Conservation (phyloP, 2,888 invertebrate species). For the Griposia aprilina region DNA sequence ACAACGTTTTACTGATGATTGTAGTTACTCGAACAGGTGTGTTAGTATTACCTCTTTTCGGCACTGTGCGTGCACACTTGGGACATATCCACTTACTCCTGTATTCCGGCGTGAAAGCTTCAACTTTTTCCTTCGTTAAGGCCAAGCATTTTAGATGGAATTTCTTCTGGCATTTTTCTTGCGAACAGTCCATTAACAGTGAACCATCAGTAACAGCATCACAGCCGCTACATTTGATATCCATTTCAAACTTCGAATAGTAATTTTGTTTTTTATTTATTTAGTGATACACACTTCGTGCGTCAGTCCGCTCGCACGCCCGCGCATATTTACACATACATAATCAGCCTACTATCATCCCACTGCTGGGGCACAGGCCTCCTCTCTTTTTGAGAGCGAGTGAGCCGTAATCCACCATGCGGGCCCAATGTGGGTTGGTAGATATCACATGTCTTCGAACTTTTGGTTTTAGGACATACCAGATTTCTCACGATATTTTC, state of each 20-base stretch:
- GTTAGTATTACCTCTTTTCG: conserved; percentile 29
- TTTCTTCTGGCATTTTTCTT: conserved; percentile 2
- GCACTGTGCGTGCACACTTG: not conserved
- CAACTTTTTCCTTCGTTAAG: not conserved
- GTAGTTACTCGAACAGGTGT: conserved; percentile 40
- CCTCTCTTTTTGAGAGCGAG: no score
- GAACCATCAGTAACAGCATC: conserved; percentile 22
- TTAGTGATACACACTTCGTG: conserved; percentile 2
- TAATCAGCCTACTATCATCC: no score
- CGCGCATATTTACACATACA: no score
- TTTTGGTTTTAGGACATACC: no score
- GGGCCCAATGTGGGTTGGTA: no score
- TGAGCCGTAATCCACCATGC: no score
- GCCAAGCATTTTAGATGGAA: conserved; percentile 16
- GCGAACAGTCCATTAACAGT: conserved; percentile 19
- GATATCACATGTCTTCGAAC: no score
- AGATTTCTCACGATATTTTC: no score
- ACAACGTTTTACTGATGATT: conserved; percentile 26
- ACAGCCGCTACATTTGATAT: conserved; percentile 22
- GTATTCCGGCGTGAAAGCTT: conserved; percentile 9
- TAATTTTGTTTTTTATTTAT: not conserved
- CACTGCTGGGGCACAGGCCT: no score
- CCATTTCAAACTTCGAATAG: not conserved
- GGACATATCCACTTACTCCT: conserved; percentile 7
- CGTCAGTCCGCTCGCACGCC: not conserved